phyloP scores from a whole-genome alignment of 2,113 vertebrate genomes.

The Lamprologus sp. region DNA sequence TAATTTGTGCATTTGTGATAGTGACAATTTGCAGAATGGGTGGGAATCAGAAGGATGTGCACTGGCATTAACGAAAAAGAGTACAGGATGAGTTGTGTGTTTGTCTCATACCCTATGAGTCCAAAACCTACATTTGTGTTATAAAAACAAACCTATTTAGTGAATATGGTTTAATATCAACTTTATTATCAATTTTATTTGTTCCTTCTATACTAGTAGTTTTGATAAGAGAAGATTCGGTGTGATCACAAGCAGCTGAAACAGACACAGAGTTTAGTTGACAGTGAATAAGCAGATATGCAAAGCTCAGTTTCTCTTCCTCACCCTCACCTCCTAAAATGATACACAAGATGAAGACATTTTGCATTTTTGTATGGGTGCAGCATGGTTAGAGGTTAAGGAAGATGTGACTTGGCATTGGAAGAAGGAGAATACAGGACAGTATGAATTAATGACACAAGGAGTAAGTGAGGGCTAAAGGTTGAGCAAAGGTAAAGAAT shows the following conservation, averaged over 20 bases:
- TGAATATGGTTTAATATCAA: not conserved
- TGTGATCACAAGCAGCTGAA: accelerated
- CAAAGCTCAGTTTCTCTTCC: not conserved
- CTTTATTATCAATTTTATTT: not conserved
- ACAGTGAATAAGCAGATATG: not conserved
- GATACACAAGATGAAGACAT: not conserved
- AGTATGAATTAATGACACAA: not conserved
- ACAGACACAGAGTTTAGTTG: not conserved
- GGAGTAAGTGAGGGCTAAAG: not conserved
- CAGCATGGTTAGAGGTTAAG: not conserved
- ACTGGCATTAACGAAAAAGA: accelerated
- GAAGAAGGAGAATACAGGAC: not conserved
- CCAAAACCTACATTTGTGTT: not conserved
- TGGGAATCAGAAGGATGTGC: not conserved
- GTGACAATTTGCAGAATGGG: not conserved
- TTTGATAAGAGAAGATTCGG: not conserved
- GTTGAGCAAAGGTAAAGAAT: not conserved
- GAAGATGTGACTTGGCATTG: not conserved
- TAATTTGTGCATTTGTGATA: not conserved
- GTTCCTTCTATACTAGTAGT: not conserved
- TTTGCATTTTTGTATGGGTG: not conserved
- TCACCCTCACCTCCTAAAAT: accelerated
- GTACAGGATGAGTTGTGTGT: not conserved
- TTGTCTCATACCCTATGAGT: not conserved
- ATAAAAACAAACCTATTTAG: not conserved